A percentile compares a stretch with the other conserved stretches of the same genome.
phyloP scores from a whole-genome alignment of 1,140 invertebrate species.

The Mamestra configurata region DNA sequence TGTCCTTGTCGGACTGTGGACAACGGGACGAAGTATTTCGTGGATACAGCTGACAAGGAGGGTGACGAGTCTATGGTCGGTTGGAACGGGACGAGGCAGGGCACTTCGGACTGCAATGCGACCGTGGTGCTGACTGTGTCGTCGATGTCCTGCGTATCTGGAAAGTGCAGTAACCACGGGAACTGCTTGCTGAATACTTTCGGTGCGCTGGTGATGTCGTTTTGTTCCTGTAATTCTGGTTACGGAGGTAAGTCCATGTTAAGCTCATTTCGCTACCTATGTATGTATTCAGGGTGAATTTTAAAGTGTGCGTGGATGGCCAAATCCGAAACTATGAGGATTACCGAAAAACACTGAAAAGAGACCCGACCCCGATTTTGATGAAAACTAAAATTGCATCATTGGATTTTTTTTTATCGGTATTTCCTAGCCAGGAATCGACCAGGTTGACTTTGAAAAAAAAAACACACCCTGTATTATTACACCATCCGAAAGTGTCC shows the following conservation, averaged over 20 bases:
- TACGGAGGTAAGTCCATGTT: slow-evolving; percentile 90
- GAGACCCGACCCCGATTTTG: too few species aligned
- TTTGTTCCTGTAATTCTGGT: slow-evolving; percentile 91
- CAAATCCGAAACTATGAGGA: too few species aligned
- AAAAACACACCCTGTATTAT: too few species aligned
- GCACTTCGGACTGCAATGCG: slow-evolving; percentile 74
- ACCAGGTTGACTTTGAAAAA: too few species aligned
- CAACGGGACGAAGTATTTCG: slow-evolving; percentile 81
- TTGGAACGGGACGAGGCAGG: slow-evolving; percentile 68
- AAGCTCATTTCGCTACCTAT: too few species aligned
- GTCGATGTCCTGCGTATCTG: slow-evolving; percentile 91
- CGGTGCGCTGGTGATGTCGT: slow-evolving; percentile 92
- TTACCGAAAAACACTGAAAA: too few species aligned
- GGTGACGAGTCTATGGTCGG: slow-evolving; percentile 53
- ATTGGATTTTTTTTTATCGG: too few species aligned
- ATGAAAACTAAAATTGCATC: too few species aligned
- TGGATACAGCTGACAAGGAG: slow-evolving; percentile 60
- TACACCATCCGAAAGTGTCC: too few species aligned
- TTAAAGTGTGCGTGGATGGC: too few species aligned
- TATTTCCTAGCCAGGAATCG: too few species aligned
- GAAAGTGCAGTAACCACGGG: slow-evolving; percentile 90
- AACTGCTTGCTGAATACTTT: slow-evolving; percentile 92
- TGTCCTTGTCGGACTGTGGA: slow-evolving; percentile 82
- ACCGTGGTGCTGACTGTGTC: slow-evolving; percentile 89
- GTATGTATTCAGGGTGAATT: too few species aligned